A percentile compares a stretch with the other conserved stretches of the same genome.
Evolutionary conservation across 1,140 invertebrate species (phyloP).

Genomic region (Zaprionus ornatus): DNA sequence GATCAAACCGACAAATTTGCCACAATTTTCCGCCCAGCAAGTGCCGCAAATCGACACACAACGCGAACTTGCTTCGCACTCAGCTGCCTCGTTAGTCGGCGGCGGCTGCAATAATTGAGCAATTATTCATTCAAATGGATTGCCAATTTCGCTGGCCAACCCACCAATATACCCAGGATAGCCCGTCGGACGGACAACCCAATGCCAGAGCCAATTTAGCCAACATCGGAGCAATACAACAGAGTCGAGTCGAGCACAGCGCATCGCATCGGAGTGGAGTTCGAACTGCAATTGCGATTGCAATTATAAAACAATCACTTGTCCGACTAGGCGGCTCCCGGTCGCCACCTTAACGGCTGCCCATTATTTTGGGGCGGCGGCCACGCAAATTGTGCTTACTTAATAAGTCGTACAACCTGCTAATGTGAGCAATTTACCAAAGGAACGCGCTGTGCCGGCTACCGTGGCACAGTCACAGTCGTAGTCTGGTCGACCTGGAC

Average conservation of each 20-base stretch:
- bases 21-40: conserved; percentile 70
- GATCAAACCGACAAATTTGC: conserved; percentile 60
- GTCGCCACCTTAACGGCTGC: conserved; percentile 76
- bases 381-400: conserved; percentile 84
- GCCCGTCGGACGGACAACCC: conserved; percentile 1
- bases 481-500: background rate
- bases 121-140: conserved; percentile 84
- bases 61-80: background rate
- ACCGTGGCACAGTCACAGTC: conserved; percentile 17
- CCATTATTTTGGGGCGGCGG: conserved; percentile 79
- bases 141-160: conserved; percentile 75
- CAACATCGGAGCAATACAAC: conserved; percentile 24
- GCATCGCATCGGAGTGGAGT: conserved; percentile 36
- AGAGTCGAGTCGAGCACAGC: background rate
- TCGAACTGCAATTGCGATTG: conserved; percentile 83
- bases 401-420: conserved; percentile 84
- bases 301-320: conserved; percentile 84
- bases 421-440: conserved; percentile 83
- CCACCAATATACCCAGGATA: conserved; percentile 34
- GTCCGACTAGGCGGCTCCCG: conserved; percentile 71
- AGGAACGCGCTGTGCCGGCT: conserved; percentile 66
- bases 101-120: conserved; percentile 80
- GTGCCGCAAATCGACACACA: conserved; percentile 20
- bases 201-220: conserved; percentile 73
- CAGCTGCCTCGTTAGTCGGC: conserved; percentile 63